Evolutionary conservation across 2,113 vertebrate genomes (phyloP), one percentile per base, ranked within the genome.

Genomic region (Octodon degus): DNA sequence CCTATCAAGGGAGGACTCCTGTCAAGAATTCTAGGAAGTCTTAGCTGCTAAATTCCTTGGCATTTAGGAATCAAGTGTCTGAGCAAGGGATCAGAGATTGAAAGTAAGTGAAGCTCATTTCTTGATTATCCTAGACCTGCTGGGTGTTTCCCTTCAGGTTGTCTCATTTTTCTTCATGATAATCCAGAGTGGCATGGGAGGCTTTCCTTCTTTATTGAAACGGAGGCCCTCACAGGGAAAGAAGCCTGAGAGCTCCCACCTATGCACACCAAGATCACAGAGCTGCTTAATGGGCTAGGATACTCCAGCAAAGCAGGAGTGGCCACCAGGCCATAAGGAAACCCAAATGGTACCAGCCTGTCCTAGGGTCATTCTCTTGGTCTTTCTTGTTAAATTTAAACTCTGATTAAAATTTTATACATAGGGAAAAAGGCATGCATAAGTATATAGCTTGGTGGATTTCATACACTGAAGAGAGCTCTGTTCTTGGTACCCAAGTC

Each of bases 251-350:
- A 17, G 25, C 5, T 32, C 40, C 53, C 40, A 55, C 16, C 9
- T 58, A 7, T 7, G 22, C 17, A 13, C 4, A 3, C 63, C 1
- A 53, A 85, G 47, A 47, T 12, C 30, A 11, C 50, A 47, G 77
- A n/a, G 34, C 47, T 40, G 47, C 17, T 17, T 20, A 8, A 53
- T 13, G 30, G 63, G 20, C 4, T 22, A 1, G 11, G n/a, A 1
- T 53, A 34, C 0, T 13, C 17, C 27, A 0, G 47, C 8, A 25
- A 81, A 76, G 14, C 4, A 43, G 22, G 79, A 14, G 0, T n/a
- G 13, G 5, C 32, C 17, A 4, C 47, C 14, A 2, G 5, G 27
- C 5, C 14, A 10, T 0, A 24, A 14, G 40, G 27, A 1, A 13
- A 16, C 40, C 30, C 16, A 13, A 2, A 11, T 7, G 5, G 40